Conservation (phyloP, 2,113 vertebrate species). For the Donacobius atricapilla region DNA sequence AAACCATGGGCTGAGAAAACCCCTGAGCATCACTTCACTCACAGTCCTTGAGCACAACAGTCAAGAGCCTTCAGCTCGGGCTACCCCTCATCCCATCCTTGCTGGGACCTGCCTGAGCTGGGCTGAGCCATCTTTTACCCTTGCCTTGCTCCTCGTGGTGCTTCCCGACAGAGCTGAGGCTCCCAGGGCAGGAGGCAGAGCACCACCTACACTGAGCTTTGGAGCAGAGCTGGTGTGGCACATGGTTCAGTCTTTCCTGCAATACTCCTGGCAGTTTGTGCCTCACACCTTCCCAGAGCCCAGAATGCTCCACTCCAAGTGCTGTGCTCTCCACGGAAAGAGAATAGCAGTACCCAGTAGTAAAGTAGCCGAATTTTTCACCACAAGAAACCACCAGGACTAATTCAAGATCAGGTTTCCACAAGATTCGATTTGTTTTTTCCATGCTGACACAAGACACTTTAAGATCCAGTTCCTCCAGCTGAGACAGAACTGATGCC, state of each 20-base stretch:
- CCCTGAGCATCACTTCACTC: background rate
- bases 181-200: background rate
- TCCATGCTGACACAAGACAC: background rate
- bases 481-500: background rate
- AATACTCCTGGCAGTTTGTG: background rate
- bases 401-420: background rate
- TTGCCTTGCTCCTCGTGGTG: background rate
- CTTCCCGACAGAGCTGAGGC: background rate
- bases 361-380: background rate
- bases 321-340: background rate
- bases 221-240: background rate
- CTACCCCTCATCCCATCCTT: background rate
- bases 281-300: background rate
- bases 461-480: background rate
- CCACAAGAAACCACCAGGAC: background rate
- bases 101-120: background rate
- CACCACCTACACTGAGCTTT: background rate
- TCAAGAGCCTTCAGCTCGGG: background rate
- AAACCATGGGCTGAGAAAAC: background rate
- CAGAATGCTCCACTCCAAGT: background rate
- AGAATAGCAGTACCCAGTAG: rapidly evolving
- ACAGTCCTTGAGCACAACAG: background rate
- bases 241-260: rapidly evolving
- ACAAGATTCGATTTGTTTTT: background rate
- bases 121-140: background rate